phyloP scores from a whole-genome alignment of 1,140 invertebrate species.

The Apis cerana region DNA sequence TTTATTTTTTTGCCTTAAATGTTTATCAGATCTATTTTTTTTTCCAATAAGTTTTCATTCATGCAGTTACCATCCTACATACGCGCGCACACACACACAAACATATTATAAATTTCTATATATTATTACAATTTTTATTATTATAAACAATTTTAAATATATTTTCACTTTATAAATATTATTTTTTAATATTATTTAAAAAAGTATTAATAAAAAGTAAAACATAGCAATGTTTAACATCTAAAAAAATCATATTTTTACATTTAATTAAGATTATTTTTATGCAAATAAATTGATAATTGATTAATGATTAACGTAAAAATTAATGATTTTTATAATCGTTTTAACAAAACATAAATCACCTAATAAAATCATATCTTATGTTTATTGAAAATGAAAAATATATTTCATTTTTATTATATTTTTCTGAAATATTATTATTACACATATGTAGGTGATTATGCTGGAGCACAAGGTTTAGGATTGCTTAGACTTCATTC shows the following conservation, averaged over 20 bases:
- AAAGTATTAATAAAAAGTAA: neutral
- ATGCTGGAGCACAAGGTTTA: conserved; percentile 93
- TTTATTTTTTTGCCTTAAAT: conserved; percentile 28
- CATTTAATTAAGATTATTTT: neutral
- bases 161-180: neutral
- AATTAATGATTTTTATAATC: conserved; percentile 36
- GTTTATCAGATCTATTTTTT: conserved; percentile 13
- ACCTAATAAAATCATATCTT: conserved; percentile 27
- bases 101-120: neutral
- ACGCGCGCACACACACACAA: neutral
- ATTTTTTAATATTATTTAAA: neutral
- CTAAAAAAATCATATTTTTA: neutral
- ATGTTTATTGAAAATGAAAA: conserved; percentile 17
- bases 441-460: conserved; percentile 87
- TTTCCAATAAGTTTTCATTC: neutral
- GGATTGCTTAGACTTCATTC: conserved; percentile 97
- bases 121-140: neutral
- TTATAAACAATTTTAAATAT: neutral
- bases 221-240: neutral
- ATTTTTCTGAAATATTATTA: neutral
- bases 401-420: neutral
- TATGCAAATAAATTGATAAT: conserved; percentile 6
- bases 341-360: conserved; percentile 47
- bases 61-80: conserved; percentile 5
- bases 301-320: too few relatives aligned